phyloP scores from a whole-genome alignment of 2,113 vertebrate species.

The Pteronura brasiliensis region DNA sequence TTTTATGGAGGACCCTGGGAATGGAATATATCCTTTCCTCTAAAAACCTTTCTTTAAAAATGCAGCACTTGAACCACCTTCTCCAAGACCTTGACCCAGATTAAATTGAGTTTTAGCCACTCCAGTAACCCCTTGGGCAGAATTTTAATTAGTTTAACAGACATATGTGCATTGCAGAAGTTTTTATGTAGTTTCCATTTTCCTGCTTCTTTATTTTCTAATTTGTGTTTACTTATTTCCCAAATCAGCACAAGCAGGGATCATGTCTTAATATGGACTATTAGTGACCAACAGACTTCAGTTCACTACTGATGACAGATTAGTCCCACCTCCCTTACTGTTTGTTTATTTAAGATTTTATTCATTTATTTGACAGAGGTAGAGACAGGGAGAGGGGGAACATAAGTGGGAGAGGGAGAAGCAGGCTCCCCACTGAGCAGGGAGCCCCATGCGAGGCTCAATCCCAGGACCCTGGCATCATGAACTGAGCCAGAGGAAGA shows the following conservation, averaged over 20 bases:
- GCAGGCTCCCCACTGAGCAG: no score
- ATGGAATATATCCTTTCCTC: background rate
- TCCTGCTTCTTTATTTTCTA: background rate
- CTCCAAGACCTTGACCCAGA: slow-evolving; percentile 2
- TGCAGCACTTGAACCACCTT: background rate
- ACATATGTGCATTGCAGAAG: background rate
- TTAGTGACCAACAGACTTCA: background rate
- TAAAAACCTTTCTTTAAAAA: background rate
- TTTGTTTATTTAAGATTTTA: no score
- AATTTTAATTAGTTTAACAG: slow-evolving; percentile 49
- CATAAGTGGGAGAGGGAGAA: no score
- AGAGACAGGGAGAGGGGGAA: no score
- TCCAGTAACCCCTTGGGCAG: background rate
- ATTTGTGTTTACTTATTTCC: slow-evolving; percentile 8
- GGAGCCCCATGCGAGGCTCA: no score
- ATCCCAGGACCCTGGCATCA: no score
- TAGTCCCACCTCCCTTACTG: background rate
- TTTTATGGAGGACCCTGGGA: background rate
- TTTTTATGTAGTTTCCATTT: background rate
- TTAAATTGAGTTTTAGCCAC: slow-evolving; percentile 9
- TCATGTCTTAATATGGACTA: background rate
- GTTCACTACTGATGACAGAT: background rate
- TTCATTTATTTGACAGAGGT: no score
- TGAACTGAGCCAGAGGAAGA: no score
- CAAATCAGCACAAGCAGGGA: background rate